Conservation (phyloP, 1,140 invertebrate genomes). For the Formica exsecta region DNA sequence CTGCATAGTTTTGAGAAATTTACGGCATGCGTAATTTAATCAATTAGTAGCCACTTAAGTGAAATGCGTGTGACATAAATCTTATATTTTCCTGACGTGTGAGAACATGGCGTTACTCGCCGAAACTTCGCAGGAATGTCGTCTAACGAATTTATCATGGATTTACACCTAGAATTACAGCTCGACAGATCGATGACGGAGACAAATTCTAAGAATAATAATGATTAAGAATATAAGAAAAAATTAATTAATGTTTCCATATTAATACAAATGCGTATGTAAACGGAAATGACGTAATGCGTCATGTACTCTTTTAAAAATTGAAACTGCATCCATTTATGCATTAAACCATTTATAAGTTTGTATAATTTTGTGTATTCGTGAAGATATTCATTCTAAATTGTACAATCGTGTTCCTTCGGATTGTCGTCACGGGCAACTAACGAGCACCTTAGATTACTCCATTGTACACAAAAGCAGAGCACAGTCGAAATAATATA, state of each 20-base stretch:
- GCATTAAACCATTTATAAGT: neutral
- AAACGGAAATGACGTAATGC: neutral
- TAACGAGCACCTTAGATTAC: constrained; percentile 53
- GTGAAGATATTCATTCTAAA: constrained; percentile 11
- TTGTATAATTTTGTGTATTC: neutral
- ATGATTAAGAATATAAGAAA: neutral
- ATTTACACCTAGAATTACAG: neutral
- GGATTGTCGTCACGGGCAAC: neutral
- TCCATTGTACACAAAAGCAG: constrained; percentile 37
- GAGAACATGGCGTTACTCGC: neutral
- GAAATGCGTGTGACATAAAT: constrained; percentile 45
- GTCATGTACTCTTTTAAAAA: neutral
- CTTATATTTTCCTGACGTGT: constrained; percentile 26
- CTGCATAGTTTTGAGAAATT: constrained; percentile 53
- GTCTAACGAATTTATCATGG: neutral
- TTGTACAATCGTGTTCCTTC: neutral
- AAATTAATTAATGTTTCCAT: neutral
- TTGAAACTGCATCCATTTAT: neutral
- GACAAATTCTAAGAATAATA: neutral
- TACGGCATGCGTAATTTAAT: constrained; percentile 40
- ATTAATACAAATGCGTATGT: neutral
- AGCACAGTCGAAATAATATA: constrained; percentile 37
- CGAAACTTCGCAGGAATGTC: neutral
- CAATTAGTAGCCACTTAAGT: constrained; percentile 44
- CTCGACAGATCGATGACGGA: neutral